Evolutionary conservation across 2,113 vertebrate species (phyloP), one percentile per base, ranked within the genome.

Genomic region (Apus apus): DNA sequence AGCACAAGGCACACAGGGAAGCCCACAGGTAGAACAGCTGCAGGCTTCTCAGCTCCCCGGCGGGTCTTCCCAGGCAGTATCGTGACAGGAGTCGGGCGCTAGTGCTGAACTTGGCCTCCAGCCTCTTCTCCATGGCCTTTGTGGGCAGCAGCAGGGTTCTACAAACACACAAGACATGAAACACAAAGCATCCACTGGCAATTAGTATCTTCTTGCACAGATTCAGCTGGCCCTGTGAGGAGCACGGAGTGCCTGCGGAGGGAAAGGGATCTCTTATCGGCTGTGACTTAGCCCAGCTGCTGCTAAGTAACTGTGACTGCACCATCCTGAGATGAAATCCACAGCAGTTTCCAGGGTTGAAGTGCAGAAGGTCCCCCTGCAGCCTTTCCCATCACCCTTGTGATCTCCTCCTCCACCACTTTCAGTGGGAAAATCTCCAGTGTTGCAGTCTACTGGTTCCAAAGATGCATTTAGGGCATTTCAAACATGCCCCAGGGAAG

Each of bases 81-180:
- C 15, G 80, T 45, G 94, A 75, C 92, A 95, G 87, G 70, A 95
- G 93, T 68, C 4, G 88, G 87, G 94, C 8, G 46, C 93, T 93
- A 66, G 71, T 58, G 94, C 83, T 96, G 97, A 94, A 73, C 89
- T 96, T 96, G 86, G 91, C 85, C 97, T 96, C 97, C 97, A 98
- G 82, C n/a, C 89, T 97, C 96, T 97, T 97, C 98, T 97, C 98
- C 98, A 98, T 98, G 97, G 97, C 97, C 98, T 98, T 79, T 93
- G 85, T 54, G 95, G 94, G 94, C 72, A 73, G 95, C 96, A 94
- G 71, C 19, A 1, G 93, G 92, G 85, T 89, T 96, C 98, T 98
- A 82, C 67, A 95, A 96, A 97, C 66, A 95, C 12, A 94, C 14
- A 30, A 89, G 90, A 97, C 2, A 95, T 46, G 57, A 90, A 85